Evolutionary conservation across 1,140 invertebrate species (phyloP), one percentile per base, ranked within the genome.

Genomic region (Bombus polaris): DNA sequence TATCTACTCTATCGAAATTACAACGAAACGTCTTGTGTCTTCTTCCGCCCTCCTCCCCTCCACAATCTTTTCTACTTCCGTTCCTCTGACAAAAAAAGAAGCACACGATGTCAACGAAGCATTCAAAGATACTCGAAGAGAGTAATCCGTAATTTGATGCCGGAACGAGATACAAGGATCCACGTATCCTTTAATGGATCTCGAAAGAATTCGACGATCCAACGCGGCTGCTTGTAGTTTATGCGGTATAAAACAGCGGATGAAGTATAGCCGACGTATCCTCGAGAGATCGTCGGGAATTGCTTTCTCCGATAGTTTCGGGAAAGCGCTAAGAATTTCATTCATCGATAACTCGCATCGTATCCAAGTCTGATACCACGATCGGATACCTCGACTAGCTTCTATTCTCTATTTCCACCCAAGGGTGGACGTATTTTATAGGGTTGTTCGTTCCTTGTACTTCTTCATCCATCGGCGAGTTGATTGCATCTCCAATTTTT

Each of bases 121-220:
- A 37, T 72, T 72, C 75, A n/a, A 39, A 57, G 76, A 80, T 80
- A 47, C 28, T 32, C 47, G 82, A 12, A 10, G 74, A 78, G 37
- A 35, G 37, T 32, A 78, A 9, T 13, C 3, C 3, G 66, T 65
- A 85, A 85, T 79, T 85, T 65, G 66, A 85, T 80, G 39, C 25
- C 1, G 37, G 10, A 37, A 80, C 59, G 42, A 85, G 68, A 85
- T 80, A 65, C 8, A 59, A 53, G 42, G 53, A 78, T 57, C 32
- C 13, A 53, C 47, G 82, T 70, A 44, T 71, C 35, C 75, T 68
- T 68, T 68, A 75, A 84, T 83, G 62, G 73, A 77, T 77, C 81
- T 42, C 62, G 62, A 83, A 83, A 70, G 81, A 77, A 77, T 77
- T 39, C 35, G 44, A 65, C 42, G 72, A 35, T 57, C 42, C 44